These are phyloP conservation scores for Sitta carolinensis DNA, from an alignment of 2,797 vertebrate species.

Conservation along the genomic window DNA sequence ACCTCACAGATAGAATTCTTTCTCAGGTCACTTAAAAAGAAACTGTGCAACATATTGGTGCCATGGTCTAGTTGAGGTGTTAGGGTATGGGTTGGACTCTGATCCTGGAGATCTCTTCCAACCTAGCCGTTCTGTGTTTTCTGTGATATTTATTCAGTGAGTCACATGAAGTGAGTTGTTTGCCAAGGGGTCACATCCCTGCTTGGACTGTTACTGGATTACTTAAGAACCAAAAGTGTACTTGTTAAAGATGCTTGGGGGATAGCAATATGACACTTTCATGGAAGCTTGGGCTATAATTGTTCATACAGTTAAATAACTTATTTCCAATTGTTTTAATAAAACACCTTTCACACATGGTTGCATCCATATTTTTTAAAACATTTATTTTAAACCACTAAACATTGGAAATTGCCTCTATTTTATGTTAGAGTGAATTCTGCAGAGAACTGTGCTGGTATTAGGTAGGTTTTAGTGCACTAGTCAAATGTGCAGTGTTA, in stretches of 20 bases:
- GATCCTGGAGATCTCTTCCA: too few species aligned
- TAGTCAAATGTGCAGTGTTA: neutral
- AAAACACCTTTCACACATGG: accelerated
- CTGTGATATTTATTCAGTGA: neutral
- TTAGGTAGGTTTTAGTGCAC: neutral
- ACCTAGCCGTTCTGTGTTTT: too few species aligned
- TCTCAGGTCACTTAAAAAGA: neutral
- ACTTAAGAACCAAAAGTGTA: neutral
- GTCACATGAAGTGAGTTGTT: neutral
- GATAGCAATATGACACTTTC: neutral
- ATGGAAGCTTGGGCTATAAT: neutral
- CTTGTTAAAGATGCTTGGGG: neutral
- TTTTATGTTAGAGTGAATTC: neutral
- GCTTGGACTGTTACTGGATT: neutral
- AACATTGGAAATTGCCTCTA: neutral
- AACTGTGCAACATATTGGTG: neutral
- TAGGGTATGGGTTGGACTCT: too few species aligned
- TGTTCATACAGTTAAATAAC: neutral
- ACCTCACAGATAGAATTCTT: neutral
- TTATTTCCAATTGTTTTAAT: neutral
- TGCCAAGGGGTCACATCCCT: neutral
- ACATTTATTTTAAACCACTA: neutral
- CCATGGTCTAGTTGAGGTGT: too few species aligned
- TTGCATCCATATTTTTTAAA: neutral
- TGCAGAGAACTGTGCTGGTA: neutral